Percentiles rank a stretch among this genome's conserved stretches.
Conservation (phyloP, 2,888 invertebrate species). For the Ophraella communa region DNA sequence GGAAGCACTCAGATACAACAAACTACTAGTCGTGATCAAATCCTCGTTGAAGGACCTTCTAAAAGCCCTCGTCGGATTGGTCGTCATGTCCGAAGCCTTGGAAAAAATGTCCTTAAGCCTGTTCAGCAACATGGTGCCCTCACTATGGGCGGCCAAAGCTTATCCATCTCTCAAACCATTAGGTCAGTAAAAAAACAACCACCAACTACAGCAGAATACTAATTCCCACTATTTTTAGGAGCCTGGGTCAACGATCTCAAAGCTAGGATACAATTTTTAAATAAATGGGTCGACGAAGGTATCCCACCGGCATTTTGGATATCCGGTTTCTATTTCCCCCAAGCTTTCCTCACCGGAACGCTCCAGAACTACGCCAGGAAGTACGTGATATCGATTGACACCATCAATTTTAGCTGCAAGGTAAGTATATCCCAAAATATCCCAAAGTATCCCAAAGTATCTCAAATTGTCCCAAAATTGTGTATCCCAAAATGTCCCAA, state of each 20-base stretch:
- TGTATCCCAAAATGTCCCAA: background rate
- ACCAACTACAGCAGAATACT: too few relatives aligned
- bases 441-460: too few relatives aligned
- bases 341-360: constrained; percentile 83
- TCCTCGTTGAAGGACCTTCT: constrained; percentile 68
- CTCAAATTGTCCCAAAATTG: too few relatives aligned
- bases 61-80: constrained; percentile 78
- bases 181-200: constrained; percentile 59
- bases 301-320: constrained; percentile 83
- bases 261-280: constrained; percentile 69
- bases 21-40: constrained; percentile 65
- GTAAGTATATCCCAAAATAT: constrained; percentile 54
- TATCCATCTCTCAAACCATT: constrained; percentile 75
- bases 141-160: constrained; percentile 72
- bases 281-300: constrained; percentile 70
- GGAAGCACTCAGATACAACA: constrained; percentile 82
- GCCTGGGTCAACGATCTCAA: constrained; percentile 72
- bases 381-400: constrained; percentile 78
- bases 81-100: constrained; percentile 78
- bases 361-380: constrained; percentile 84
- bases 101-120: constrained; percentile 74
- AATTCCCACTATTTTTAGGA: constrained; percentile 56
- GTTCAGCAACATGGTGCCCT: constrained; percentile 72
- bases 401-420: constrained; percentile 68
- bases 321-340: constrained; percentile 86